Evolutionary conservation across 2,113 vertebrate genomes (phyloP).

Genomic region (Periophthalmodon schlosseri): DNA sequence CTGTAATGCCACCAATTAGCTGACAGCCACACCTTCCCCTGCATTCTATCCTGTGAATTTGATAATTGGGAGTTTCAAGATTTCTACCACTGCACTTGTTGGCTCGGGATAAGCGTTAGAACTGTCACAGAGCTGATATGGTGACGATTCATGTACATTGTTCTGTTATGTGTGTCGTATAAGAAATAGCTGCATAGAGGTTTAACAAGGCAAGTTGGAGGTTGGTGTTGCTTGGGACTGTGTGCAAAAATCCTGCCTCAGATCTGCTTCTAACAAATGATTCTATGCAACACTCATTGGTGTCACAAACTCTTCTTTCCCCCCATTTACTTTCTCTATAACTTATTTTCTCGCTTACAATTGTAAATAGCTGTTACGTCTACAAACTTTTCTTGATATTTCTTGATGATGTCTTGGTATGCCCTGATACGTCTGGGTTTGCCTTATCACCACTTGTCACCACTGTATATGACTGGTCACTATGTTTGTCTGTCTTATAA

Average conservation of each 20-base stretch:
- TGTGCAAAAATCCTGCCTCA: no score
- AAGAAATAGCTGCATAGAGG: neutral
- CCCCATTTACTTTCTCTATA: no score
- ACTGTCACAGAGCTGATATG: conserved; percentile 14
- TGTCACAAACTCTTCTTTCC: no score
- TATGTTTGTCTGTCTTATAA: no score
- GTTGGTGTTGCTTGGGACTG: neutral
- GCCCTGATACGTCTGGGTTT: no score
- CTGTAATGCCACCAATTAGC: conserved; percentile 84
- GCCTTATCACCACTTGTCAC: no score
- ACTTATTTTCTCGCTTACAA: no score
- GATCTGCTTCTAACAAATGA: neutral
- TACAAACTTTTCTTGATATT: no score
- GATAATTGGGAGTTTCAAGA: conserved; percentile 78
- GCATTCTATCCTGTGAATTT: conserved; percentile 65
- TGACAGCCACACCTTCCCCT: conserved; percentile 79
- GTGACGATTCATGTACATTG: conserved; percentile 8
- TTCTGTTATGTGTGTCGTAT: conserved; percentile 12
- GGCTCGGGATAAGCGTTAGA: conserved; percentile 35
- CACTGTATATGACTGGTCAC: no score
- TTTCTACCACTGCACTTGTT: conserved; percentile 58
- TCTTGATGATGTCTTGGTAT: no score
- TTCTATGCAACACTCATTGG: no score
- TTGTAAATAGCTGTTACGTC: no score
- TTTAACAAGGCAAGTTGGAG: neutral